phyloP scores from a whole-genome alignment of 2,113 vertebrate genomes.

The Meriones unguiculatus region DNA sequence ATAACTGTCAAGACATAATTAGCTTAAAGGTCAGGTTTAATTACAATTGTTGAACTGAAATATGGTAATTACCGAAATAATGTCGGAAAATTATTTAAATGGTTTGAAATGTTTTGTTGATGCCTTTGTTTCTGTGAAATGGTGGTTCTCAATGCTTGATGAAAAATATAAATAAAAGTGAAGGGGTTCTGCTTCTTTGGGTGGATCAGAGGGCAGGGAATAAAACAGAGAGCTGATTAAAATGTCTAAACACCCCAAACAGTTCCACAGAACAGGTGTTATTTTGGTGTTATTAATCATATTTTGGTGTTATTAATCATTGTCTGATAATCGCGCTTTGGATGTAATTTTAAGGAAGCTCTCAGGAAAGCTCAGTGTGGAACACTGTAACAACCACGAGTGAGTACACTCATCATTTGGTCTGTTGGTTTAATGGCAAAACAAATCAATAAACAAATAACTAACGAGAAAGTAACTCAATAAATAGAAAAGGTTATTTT shows the following conservation, averaged over 20 bases:
- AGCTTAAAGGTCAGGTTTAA: constrained; percentile 91
- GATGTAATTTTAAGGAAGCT: constrained; percentile 84
- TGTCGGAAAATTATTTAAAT: constrained; percentile 86
- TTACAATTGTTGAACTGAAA: constrained; percentile 90
- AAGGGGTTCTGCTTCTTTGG: constrained; percentile 15
- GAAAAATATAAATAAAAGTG: constrained; percentile 56
- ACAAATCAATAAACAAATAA: constrained; percentile 88
- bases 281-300: constrained; percentile 85
- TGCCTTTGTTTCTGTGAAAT: constrained; percentile 71
- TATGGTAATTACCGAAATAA: constrained; percentile 85
- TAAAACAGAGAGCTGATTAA: constrained; percentile 71
- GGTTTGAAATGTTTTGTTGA: constrained; percentile 83
- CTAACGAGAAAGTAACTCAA: constrained; percentile 85
- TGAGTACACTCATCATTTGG: constrained; percentile 79
- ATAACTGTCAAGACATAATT: constrained; percentile 91
- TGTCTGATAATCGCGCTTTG: constrained; percentile 84
- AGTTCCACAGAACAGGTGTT: constrained; percentile 66
- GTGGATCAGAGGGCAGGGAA: constrained; percentile 61
- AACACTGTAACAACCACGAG: constrained; percentile 63
- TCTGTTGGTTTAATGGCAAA: constrained; percentile 83
- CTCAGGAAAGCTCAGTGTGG: constrained; percentile 74
- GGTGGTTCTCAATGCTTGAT: constrained; percentile 77
- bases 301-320: constrained; percentile 85
- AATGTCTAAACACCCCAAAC: constrained; percentile 55
- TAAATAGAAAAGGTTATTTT: constrained; percentile 81